Conservation (phyloP, 2,113 vertebrate species). For the Amazona guildingii region DNA sequence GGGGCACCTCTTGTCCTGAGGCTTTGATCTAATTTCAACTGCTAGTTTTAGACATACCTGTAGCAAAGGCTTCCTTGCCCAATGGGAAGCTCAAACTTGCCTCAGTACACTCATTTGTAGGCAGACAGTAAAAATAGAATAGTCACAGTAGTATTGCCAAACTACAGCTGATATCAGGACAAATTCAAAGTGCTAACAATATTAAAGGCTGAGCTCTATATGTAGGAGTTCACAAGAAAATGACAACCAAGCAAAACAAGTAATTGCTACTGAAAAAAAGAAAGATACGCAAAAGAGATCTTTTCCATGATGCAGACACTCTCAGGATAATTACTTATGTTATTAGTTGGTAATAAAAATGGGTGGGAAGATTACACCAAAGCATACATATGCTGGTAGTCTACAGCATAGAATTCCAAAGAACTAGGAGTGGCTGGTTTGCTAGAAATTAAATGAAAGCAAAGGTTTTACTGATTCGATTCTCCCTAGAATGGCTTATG, state of each 20-base stretch:
- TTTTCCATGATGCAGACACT: neutral
- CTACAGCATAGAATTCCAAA: neutral
- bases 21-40: neutral
- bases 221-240: neutral
- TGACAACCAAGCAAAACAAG: neutral
- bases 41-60: neutral
- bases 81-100: neutral
- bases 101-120: neutral
- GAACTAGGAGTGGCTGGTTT: neutral
- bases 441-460: neutral
- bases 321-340: neutral
- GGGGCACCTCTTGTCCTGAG: neutral
- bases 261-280: neutral
- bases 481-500: neutral
- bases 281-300: neutral
- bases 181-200: neutral
- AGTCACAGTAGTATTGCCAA: neutral
- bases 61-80: neutral
- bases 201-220: neutral
- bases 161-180: neutral
- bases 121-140: rapidly evolving
- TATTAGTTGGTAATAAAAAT: neutral
- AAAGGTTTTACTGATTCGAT: neutral
- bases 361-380: neutral
- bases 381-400: neutral